Conservation (phyloP, 2,113 vertebrate genomes). For the Barbus barbus region DNA sequence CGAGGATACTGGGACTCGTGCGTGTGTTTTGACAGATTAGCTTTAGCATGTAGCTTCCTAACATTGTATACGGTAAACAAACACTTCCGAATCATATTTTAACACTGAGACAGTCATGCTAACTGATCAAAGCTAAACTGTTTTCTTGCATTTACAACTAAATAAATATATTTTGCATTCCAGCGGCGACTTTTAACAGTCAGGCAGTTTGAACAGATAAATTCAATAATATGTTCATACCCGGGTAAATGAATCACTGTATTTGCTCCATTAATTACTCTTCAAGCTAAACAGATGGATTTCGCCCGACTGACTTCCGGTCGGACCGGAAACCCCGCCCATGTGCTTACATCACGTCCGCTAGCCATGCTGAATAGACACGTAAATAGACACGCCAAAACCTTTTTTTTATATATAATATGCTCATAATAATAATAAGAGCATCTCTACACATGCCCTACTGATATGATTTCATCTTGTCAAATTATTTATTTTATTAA, state of each 20-base stretch:
- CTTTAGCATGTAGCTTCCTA: conserved; percentile 26
- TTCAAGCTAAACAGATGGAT: not conserved
- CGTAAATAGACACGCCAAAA: too few relatives aligned
- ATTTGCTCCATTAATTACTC: conserved; percentile 3
- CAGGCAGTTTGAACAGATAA: not conserved
- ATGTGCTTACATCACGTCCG: not conserved
- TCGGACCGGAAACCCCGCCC: not conserved
- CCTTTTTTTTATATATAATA: too few relatives aligned
- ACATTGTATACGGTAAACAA: not conserved
- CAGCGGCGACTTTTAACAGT: not conserved
- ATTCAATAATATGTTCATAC: not conserved
- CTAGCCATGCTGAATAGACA: not conserved
- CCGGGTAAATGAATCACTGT: not conserved
- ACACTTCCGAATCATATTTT: too few relatives aligned
- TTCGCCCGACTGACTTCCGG: not conserved
- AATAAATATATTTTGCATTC: too few relatives aligned
- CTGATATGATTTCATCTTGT: too few relatives aligned
- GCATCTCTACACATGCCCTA: too few relatives aligned
- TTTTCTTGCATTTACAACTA: not conserved
- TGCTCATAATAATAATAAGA: too few relatives aligned
- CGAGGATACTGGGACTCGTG: too few relatives aligned
- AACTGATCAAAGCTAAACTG: not conserved
- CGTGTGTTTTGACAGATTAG: conserved; percentile 34
- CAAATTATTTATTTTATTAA: too few relatives aligned
- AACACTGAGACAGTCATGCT: too few relatives aligned